Evolutionary conservation across 2,888 invertebrate species (phyloP), one percentile per base, ranked within the genome.

Genomic region (Nudaria mundana): DNA sequence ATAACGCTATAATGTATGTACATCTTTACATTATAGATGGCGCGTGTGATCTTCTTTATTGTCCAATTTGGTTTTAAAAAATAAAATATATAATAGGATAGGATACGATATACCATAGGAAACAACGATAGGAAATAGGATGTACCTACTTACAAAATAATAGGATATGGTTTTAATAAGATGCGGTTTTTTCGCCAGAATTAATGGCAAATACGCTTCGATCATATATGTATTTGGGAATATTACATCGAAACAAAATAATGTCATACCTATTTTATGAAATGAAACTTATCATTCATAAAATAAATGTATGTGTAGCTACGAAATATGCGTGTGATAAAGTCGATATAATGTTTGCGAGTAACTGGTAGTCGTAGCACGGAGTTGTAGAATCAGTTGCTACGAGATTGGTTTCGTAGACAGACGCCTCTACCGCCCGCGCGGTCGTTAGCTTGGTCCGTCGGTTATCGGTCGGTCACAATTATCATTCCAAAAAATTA

Each of bases 401-500:
- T 80, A 83, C 83, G 75, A 50, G 30, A 35, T 40, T 48, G 51
- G 53, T 58, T 63, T 35, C 68, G 76, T 73, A 68, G 75, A 44
- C 63, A 61, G 51, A 41, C 64, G 68, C 55, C 48, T 42, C 22
- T 15, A 22, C 30, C 33, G 36, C 31, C 26, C 42, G 49, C 15
- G 37, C 28, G 12, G 37, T 32, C 37, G 30, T 40, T 28, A 36
- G 40, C 23, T 30, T 26, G 23, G 26, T 37, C 38, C 31, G 25
- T 38, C 38, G 33, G 42, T 29, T 26, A 40, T 25, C 39, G 40
- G 23, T 30, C 30, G 22, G 28, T 39, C 38, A 31, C 30, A 22
- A 22, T 24, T 31, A 40, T 45, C 37, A 32, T 34, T 37, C 20
- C 43, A n/a, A n/a, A n/a, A n/a, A n/a, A n/a, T n/a, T n/a, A n/a